Evolutionary conservation across 2,888 invertebrate genomes (phyloP).

Genomic region (Harpalus rufipes): DNA sequence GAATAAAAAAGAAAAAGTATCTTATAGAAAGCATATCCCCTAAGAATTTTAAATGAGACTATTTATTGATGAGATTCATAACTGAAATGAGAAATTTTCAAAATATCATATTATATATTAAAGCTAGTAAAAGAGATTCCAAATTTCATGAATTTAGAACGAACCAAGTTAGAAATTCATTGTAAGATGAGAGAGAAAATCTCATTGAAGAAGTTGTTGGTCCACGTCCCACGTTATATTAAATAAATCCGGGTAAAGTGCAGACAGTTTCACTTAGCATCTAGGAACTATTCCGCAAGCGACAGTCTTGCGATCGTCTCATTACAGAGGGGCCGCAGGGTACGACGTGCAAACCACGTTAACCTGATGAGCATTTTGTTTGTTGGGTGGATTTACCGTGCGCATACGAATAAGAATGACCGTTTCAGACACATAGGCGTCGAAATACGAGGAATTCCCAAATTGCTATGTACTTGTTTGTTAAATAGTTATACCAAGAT

Average conservation of each 20-base stretch:
- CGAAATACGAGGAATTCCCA: neutral
- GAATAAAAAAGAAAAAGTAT: too few species aligned
- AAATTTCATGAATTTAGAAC: constrained; percentile 1
- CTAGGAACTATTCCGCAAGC: constrained; percentile 19
- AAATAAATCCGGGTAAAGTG: constrained; percentile 27
- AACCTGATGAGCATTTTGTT: constrained; percentile 56
- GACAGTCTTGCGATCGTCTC: constrained; percentile 36
- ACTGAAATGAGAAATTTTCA: too few species aligned
- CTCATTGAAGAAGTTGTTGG: neutral
- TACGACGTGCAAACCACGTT: constrained; percentile 30
- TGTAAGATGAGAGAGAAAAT: neutral
- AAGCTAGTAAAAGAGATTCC: neutral
- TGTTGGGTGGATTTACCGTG: constrained; percentile 45
- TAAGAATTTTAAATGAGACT: too few species aligned
- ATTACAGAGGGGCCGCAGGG: constrained; percentile 7
- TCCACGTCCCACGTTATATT: constrained; percentile 8
- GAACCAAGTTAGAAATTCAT: neutral
- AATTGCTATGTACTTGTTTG: neutral
- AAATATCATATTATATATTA: neutral
- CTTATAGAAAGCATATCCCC: too few species aligned
- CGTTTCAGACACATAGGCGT: neutral
- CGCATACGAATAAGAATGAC: constrained; percentile 52
- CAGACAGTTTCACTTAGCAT: constrained; percentile 17
- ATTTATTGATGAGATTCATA: too few species aligned
- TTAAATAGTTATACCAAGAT: neutral